Conservation (phyloP, 2,113 vertebrate species). For the Coturnix japonica region DNA sequence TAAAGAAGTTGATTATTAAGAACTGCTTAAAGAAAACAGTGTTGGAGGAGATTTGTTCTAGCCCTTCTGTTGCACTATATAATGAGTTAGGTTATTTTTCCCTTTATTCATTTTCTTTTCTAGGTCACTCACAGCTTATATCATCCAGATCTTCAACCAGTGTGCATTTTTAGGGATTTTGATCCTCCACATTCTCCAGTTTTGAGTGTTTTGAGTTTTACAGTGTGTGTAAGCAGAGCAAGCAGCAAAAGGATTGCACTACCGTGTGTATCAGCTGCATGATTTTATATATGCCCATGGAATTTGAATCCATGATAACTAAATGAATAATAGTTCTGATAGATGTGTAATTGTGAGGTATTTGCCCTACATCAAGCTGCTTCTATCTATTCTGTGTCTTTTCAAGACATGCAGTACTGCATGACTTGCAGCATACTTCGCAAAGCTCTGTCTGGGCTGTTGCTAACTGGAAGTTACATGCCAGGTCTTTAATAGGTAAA, state of each 20-base stretch:
- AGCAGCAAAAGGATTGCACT: not conserved
- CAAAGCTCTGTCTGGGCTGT: not conserved
- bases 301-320: not conserved
- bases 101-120: not conserved
- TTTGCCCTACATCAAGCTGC: not conserved
- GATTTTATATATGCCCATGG: not conserved
- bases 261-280: not conserved
- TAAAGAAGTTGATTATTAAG: not conserved
- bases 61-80: not conserved
- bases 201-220: not conserved
- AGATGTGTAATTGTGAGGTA: not conserved
- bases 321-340: not conserved
- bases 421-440: not conserved
- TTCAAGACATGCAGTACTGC: not conserved
- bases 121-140: not conserved
- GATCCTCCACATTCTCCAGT: not conserved
- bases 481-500: not conserved
- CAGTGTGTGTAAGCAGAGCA: not conserved
- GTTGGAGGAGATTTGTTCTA: not conserved
- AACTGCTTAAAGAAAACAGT: not conserved
- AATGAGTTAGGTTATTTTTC: not conserved
- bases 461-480: not conserved
- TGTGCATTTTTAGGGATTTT: not conserved
- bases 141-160: not conserved
- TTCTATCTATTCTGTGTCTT: not conserved